Evolutionary conservation across 2,113 vertebrate genomes (phyloP).

Genomic region (Gobius niger): DNA sequence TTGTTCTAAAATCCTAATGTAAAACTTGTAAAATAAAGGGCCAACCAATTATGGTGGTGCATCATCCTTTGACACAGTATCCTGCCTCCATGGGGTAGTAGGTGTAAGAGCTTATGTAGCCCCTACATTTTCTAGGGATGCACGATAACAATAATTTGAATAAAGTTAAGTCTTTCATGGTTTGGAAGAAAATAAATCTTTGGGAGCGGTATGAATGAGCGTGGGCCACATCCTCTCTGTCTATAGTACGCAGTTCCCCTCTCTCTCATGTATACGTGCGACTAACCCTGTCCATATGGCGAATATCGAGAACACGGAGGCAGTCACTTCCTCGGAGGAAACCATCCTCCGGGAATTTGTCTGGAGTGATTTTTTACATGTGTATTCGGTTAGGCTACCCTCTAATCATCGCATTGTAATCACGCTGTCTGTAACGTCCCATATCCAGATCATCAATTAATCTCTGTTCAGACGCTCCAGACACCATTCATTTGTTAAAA

Average conservation of each 20-base stretch:
- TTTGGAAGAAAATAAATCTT: constrained; percentile 20
- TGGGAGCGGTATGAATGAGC: constrained; percentile 18
- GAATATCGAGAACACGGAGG: constrained; percentile 43
- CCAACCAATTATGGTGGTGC: not conserved
- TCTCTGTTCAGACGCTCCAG: constrained; percentile 28
- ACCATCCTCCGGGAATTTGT: constrained; percentile 38
- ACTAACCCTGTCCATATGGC: constrained; percentile 62
- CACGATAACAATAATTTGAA: too few relatives aligned
- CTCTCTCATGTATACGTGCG: constrained; percentile 30
- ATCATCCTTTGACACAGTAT: too few relatives aligned
- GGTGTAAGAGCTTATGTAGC: too few relatives aligned
- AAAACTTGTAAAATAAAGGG: not conserved
- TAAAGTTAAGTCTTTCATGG: too few relatives aligned
- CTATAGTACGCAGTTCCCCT: constrained; percentile 7
- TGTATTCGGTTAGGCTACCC: constrained; percentile 52
- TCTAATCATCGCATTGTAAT: constrained; percentile 48
- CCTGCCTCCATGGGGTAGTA: too few relatives aligned
- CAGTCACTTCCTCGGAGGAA: constrained; percentile 51
- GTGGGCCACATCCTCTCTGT: constrained; percentile 49
- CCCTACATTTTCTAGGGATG: too few relatives aligned
- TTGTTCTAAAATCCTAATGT: not conserved
- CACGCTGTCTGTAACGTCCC: constrained; percentile 22
- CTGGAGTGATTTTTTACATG: constrained; percentile 43
- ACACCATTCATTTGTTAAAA: not conserved
- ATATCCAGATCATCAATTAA: constrained; percentile 27